phyloP scores from a whole-genome alignment of 2,113 vertebrate genomes.

The Naja naja region DNA sequence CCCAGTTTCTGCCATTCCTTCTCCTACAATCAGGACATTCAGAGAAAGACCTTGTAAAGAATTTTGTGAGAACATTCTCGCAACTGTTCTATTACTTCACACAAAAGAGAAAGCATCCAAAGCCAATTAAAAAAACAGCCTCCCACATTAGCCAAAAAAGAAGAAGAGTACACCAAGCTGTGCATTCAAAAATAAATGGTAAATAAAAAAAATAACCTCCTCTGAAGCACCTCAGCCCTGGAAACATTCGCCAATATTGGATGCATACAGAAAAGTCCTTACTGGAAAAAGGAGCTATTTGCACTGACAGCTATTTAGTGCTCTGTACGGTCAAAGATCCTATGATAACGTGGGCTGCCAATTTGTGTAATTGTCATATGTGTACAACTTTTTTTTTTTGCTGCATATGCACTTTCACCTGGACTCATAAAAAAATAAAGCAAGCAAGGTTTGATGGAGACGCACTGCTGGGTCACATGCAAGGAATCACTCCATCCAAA shows the following conservation, averaged over 20 bases:
- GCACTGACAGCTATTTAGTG: neutral
- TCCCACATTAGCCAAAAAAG: neutral
- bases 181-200: neutral
- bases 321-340: neutral
- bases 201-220: neutral
- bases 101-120: neutral
- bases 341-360: neutral
- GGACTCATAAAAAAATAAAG: neutral
- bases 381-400: neutral
- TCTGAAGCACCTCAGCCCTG: neutral
- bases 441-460: neutral
- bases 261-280: accelerated
- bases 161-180: neutral
- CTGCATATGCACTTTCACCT: neutral
- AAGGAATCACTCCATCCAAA: neutral
- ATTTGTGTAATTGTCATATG: neutral
- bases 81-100: neutral
- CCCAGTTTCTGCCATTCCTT: neutral
- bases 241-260: neutral
- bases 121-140: neutral
- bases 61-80: neutral
- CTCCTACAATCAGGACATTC: neutral
- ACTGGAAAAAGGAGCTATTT: neutral
- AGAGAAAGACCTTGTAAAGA: neutral
- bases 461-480: neutral